Evolutionary conservation across 2,113 vertebrate species (phyloP).

Genomic region (Trematocara variabile): DNA sequence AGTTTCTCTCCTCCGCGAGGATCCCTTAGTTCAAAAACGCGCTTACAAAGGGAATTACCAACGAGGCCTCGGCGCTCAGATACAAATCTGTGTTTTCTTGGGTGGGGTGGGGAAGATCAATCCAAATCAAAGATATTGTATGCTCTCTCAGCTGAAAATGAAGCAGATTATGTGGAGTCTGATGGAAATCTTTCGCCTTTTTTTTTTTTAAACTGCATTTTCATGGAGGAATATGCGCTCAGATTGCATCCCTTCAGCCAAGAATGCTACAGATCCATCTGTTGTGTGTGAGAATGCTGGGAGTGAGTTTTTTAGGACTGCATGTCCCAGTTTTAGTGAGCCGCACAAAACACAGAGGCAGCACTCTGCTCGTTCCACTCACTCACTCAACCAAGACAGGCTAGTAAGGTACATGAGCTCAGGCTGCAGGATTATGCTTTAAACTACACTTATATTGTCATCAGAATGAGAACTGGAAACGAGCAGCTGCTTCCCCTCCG

Average conservation of each 20-base stretch:
- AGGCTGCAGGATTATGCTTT: conserved; percentile 18
- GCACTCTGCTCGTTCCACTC: conserved; percentile 39
- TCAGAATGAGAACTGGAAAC: not conserved
- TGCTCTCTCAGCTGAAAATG: conserved; percentile 35
- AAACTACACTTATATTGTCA: conserved; percentile 5
- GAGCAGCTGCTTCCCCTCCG: not conserved
- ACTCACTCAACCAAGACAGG: conserved; percentile 25
- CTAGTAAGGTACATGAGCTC: not conserved
- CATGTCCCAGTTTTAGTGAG: conserved; percentile 55
- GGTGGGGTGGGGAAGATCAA: conserved; percentile 25
- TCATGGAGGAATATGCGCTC: conserved; percentile 25
- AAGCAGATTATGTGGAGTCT: conserved; percentile 40
- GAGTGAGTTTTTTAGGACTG: conserved; percentile 55
- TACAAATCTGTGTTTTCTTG: conserved; percentile 47
- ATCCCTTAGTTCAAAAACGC: conserved; percentile 44
- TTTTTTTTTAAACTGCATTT: conserved; percentile 2
- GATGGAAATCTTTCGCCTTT: conserved; percentile 42
- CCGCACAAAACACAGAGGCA: conserved; percentile 49
- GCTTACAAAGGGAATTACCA: conserved; percentile 60
- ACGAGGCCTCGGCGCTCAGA: conserved; percentile 14
- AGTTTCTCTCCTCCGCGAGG: conserved; percentile 47
- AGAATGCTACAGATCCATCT: conserved; percentile 63
- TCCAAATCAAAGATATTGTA: conserved; percentile 42
- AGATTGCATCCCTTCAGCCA: conserved; percentile 49
- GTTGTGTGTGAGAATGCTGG: conserved; percentile 51